A percentile compares a stretch with the other conserved stretches of the same genome.
Conservation (phyloP, 1,140 invertebrate genomes). For the Drosophila virilis region DNA sequence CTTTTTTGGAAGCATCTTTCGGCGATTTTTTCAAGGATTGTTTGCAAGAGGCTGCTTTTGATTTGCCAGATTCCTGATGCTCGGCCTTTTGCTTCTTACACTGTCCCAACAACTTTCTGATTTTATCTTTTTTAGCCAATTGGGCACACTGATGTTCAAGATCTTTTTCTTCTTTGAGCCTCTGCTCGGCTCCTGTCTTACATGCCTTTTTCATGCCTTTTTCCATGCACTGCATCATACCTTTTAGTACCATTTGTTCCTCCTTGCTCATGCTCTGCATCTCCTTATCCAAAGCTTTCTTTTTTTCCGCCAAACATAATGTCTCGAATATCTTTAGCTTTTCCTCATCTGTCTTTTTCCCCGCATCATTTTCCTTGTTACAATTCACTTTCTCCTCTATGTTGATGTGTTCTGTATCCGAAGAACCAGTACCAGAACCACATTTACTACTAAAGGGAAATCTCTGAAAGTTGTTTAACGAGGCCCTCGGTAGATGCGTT, state of each 20-base stretch:
- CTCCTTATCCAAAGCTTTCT: neutral
- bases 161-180: neutral
- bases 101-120: neutral
- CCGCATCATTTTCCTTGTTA: too few relatives aligned
- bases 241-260: neutral
- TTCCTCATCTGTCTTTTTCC: neutral
- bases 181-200: neutral
- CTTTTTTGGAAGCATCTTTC: neutral
- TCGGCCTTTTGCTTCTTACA: neutral
- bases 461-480: neutral
- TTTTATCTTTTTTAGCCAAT: neutral
- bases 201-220: neutral
- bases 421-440: neutral
- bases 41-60: neutral
- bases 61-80: neutral
- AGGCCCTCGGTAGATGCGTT: neutral
- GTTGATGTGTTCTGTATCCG: neutral
- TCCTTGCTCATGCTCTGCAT: neutral
- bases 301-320: neutral
- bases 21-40: neutral
- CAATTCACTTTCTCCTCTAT: neutral
- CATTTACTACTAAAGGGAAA: neutral
- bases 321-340: neutral
- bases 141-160: neutral
- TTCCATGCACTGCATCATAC: neutral